Conservation (phyloP, 2,797 vertebrate genomes). For the Gymnodraco acuticeps region DNA sequence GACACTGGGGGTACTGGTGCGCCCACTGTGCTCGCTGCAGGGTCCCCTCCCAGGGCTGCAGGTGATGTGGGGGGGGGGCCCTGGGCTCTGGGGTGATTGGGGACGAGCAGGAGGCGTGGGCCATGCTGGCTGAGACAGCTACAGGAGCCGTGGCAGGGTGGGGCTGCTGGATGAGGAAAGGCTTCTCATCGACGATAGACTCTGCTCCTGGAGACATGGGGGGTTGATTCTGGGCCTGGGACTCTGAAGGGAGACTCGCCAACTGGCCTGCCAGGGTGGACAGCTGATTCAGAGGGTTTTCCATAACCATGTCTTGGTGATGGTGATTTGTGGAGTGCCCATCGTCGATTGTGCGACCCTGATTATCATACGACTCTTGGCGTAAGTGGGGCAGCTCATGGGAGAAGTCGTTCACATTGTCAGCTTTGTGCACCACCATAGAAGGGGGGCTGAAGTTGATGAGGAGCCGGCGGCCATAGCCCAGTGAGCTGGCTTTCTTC, state of each 20-base stretch:
- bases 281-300: slow-evolving; percentile 97
- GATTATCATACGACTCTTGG: slow-evolving; percentile 86
- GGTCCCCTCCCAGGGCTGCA: slow-evolving; percentile 92
- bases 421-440: slow-evolving; percentile 95
- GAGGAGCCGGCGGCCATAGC: slow-evolving; percentile 92
- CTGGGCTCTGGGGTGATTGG: slow-evolving; percentile 92
- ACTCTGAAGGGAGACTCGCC: slow-evolving; percentile 94
- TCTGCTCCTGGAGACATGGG: slow-evolving; percentile 91
- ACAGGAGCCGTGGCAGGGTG: slow-evolving; percentile 86
- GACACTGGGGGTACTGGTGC: slow-evolving; percentile 94
- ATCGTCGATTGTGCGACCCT: slow-evolving; percentile 81
- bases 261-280: slow-evolving; percentile 96
- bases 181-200: slow-evolving; percentile 95
- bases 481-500: slow-evolving; percentile 93
- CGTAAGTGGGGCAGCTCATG: slow-evolving; percentile 85
- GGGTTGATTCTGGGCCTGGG: slow-evolving; percentile 84
- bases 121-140: slow-evolving; percentile 83
- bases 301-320: slow-evolving; percentile 92
- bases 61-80: slow-evolving; percentile 88
- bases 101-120: slow-evolving; percentile 89
- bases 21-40: slow-evolving; percentile 93
- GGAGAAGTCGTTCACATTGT: slow-evolving; percentile 88
- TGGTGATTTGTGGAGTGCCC: slow-evolving; percentile 80
- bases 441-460: slow-evolving; percentile 95
- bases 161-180: slow-evolving; percentile 92